These are phyloP conservation scores for Ranitomeya variabilis DNA, from an alignment of 2,113 vertebrate species.

Conservation along the genomic window DNA sequence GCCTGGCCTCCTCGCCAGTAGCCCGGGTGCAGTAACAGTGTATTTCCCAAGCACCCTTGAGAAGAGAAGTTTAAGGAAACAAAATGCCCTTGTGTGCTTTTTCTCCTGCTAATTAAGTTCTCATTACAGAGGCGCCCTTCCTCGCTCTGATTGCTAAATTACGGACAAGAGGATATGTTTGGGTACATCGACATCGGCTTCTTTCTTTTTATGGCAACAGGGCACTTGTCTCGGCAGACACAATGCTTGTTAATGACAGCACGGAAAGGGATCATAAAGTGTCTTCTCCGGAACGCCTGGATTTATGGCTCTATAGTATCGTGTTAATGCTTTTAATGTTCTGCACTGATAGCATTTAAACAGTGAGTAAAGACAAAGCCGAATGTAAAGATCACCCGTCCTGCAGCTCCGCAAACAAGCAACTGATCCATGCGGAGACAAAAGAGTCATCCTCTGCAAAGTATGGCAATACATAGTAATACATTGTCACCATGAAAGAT, in stretches of 20 bases:
- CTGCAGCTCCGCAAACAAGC: constrained; percentile 34
- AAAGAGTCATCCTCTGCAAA: background rate
- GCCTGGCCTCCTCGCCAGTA: background rate
- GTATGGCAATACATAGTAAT: background rate
- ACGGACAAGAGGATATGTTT: constrained; percentile 49
- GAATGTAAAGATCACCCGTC: constrained; percentile 29
- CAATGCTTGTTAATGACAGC: constrained; percentile 58
- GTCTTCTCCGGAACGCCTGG: constrained; percentile 49
- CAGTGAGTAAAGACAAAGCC: constrained; percentile 54
- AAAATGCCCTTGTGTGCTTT: constrained; percentile 35
- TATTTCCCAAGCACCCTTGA: background rate
- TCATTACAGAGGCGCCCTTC: constrained; percentile 37
- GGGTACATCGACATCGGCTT: constrained; percentile 35
- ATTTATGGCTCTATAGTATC: constrained; percentile 54
- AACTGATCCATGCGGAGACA: background rate
- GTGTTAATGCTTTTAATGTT: constrained; percentile 57
- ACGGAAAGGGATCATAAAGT: constrained; percentile 50
- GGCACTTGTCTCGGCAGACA: constrained; percentile 50
- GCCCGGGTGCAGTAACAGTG: background rate
- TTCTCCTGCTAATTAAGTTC: constrained; percentile 38
- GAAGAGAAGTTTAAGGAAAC: constrained; percentile 3
- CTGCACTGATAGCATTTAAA: constrained; percentile 54
- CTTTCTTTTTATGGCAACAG: constrained; percentile 54
- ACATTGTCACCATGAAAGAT: background rate
- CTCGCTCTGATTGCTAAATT: constrained; percentile 56